Conservation (phyloP, 2,113 vertebrate species). For the Naja naja region DNA sequence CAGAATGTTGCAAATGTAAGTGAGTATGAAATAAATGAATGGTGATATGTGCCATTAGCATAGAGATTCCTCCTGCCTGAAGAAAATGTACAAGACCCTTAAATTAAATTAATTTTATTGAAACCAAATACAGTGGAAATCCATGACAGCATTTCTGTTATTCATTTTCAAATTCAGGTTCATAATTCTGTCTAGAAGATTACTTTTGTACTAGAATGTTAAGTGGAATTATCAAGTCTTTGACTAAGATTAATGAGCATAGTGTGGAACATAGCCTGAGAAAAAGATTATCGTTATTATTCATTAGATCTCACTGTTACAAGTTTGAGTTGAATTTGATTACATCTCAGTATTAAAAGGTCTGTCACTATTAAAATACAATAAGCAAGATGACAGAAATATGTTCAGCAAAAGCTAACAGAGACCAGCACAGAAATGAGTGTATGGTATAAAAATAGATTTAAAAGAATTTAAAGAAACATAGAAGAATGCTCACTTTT, state of each 20-base stretch:
- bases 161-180: constrained; percentile 9
- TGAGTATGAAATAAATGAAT: neutral
- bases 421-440: neutral
- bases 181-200: neutral
- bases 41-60: neutral
- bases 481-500: neutral
- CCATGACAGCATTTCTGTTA: neutral
- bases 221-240: constrained; percentile 14
- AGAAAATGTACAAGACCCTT: neutral
- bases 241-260: constrained; percentile 16
- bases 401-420: neutral
- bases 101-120: neutral
- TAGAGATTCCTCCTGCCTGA: neutral
- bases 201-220: neutral
- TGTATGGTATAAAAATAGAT: neutral
- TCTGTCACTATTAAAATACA: neutral
- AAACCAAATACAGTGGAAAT: neutral
- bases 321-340: constrained; percentile 10
- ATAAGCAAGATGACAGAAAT: neutral
- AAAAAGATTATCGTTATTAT: constrained; percentile 1
- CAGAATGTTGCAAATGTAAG: neutral
- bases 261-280: neutral
- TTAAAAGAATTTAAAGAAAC: neutral
- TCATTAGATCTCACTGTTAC: constrained; percentile 12
- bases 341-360: neutral